A percentile compares a stretch with the other conserved stretches of the same genome.
These are phyloP conservation scores for Lasioglossum malachurum DNA, from an alignment of 2,888 invertebrate genomes.

Conservation along the genomic window DNA sequence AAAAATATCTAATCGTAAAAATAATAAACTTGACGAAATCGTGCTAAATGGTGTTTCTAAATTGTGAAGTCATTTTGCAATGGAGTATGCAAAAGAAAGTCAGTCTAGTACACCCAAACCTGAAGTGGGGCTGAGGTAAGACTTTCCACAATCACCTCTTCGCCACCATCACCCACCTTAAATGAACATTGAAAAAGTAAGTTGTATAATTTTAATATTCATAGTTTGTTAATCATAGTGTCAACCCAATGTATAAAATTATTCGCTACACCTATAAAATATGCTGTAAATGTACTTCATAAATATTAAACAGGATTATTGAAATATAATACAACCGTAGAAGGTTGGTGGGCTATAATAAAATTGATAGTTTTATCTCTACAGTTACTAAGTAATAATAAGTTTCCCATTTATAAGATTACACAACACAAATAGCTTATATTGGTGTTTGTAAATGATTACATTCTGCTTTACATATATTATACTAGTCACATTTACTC, in stretches of 20 bases:
- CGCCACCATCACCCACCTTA: conserved; percentile 80
- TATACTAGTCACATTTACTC: conserved; percentile 3
- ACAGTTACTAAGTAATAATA: neutral
- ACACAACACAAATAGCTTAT: conserved; percentile 15
- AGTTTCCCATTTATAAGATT: neutral
- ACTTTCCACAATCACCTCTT: conserved; percentile 79
- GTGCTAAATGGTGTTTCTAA: conserved; percentile 69
- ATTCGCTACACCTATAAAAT: conserved; percentile 24
- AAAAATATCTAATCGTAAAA: conserved; percentile 46
- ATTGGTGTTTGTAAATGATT: conserved; percentile 9
- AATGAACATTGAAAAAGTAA: conserved; percentile 71
- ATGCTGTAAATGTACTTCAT: conserved; percentile 33
- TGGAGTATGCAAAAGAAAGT: conserved; percentile 68
- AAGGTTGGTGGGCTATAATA: conserved; percentile 14
- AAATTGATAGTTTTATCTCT: conserved; percentile 12
- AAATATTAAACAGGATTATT: conserved; percentile 5
- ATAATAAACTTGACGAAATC: conserved; percentile 54
- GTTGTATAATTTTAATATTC: conserved; percentile 49
- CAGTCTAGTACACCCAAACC: conserved; percentile 76
- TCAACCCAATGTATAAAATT: conserved; percentile 40
- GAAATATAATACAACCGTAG: neutral
- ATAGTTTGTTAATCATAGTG: conserved; percentile 27
- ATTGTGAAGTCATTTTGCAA: conserved; percentile 59
- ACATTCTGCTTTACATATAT: conserved; percentile 9
- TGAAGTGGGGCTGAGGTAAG: conserved; percentile 79